These are phyloP conservation scores for Piaya cayana DNA, from an alignment of 2,113 vertebrate genomes.

Conservation along the genomic window DNA sequence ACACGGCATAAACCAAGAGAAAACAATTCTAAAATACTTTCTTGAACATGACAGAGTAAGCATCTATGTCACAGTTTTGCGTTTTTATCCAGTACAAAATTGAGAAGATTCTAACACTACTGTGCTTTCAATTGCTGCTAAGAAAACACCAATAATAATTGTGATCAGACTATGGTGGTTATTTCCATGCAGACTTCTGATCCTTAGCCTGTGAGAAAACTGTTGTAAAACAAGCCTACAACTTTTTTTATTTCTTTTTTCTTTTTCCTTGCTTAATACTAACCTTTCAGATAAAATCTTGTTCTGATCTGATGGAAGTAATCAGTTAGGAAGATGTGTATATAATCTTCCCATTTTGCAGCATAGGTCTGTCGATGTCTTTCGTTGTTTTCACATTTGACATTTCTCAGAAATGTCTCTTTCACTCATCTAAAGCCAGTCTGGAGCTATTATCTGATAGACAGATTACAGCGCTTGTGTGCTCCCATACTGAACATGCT, in stretches of 20 bases:
- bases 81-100: not conserved
- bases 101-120: not conserved
- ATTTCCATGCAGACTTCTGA: not conserved
- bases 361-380: not conserved
- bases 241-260: not conserved
- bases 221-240: not conserved
- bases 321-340: not conserved
- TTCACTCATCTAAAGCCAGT: constrained; percentile 3
- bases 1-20: not conserved
- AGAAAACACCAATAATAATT: not conserved
- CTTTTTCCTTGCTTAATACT: not conserved
- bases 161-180: not conserved
- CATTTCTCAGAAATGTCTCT: constrained; percentile 38
- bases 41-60: not conserved
- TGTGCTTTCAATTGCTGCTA: not conserved
- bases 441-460: constrained; percentile 3
- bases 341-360: not conserved
- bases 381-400: not conserved
- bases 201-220: not conserved
- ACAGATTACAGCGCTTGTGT: not conserved
- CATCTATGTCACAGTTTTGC: not conserved
- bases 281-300: constrained; percentile 5
- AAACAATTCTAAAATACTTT: not conserved
- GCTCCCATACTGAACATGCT: not conserved
- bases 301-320: not conserved